Evolutionary conservation across 1,140 invertebrate species (phyloP).

Genomic region (Drosophila pandora): DNA sequence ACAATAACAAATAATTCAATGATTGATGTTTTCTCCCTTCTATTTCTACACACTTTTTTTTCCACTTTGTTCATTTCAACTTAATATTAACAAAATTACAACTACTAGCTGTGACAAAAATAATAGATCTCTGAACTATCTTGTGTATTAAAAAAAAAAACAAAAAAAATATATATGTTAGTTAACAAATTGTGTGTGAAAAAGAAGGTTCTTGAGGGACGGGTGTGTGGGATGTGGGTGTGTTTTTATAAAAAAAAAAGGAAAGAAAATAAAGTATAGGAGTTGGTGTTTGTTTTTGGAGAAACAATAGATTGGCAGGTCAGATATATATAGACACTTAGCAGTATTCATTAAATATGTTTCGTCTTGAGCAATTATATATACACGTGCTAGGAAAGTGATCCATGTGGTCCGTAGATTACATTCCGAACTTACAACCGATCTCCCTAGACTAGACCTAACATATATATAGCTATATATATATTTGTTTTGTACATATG

Average conservation of each 20-base stretch:
- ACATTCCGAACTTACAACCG: background rate
- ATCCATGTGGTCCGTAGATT: background rate
- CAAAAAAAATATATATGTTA: background rate
- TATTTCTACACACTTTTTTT: background rate
- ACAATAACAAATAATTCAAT: background rate
- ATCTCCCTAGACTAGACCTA: background rate
- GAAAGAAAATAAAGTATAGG: too few relatives aligned
- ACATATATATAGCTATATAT: background rate
- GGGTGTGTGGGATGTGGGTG: too few relatives aligned
- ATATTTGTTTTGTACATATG: constrained; percentile 13
- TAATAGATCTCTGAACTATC: background rate
- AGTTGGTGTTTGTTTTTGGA: too few relatives aligned
- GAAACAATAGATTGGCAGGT: background rate
- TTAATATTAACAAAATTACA: background rate
- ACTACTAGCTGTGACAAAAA: background rate
- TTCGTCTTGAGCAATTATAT: constrained; percentile 26
- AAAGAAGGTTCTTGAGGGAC: too few relatives aligned
- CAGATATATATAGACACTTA: background rate
- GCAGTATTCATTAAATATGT: constrained; percentile 11
- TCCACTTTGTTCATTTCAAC: background rate
- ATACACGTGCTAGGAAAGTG: background rate
- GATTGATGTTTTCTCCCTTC: background rate
- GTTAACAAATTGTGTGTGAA: too few relatives aligned
- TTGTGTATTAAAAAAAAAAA: background rate
- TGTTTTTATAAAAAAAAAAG: too few relatives aligned